Conservation (phyloP, 2,113 vertebrate genomes). For the Alethe diademata region DNA sequence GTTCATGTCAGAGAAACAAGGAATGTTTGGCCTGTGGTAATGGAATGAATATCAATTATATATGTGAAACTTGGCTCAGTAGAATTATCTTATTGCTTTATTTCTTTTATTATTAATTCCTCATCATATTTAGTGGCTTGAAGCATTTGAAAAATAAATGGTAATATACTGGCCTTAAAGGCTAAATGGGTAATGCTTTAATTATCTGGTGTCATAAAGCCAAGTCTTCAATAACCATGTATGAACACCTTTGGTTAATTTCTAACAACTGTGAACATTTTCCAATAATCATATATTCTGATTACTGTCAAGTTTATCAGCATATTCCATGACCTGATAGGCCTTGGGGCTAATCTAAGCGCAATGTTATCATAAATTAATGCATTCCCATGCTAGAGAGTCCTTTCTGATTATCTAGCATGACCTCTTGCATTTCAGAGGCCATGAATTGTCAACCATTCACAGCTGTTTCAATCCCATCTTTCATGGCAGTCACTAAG, state of each 20-base stretch:
- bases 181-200: slow-evolving; percentile 37
- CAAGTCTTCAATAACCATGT: background rate
- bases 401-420: background rate
- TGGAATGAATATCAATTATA: background rate
- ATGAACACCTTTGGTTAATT: background rate
- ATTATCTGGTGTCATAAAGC: slow-evolving; percentile 35
- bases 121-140: slow-evolving; percentile 2
- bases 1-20: background rate
- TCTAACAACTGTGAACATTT: background rate
- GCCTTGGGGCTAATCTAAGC: background rate
- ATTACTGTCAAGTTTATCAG: background rate
- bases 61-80: background rate
- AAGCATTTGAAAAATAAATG: slow-evolving; percentile 28
- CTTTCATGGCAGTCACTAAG: background rate
- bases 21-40: background rate
- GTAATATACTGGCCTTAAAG: background rate
- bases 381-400: background rate
- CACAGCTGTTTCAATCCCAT: background rate
- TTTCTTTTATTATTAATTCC: background rate
- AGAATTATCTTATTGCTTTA: background rate
- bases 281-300: slow-evolving; percentile 12
- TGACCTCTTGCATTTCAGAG: background rate
- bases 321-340: background rate
- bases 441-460: background rate
- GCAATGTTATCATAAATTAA: background rate